These are phyloP conservation scores for Drosophila ambigua DNA, from an alignment of 1,140 invertebrate species.

Conservation along the genomic window DNA sequence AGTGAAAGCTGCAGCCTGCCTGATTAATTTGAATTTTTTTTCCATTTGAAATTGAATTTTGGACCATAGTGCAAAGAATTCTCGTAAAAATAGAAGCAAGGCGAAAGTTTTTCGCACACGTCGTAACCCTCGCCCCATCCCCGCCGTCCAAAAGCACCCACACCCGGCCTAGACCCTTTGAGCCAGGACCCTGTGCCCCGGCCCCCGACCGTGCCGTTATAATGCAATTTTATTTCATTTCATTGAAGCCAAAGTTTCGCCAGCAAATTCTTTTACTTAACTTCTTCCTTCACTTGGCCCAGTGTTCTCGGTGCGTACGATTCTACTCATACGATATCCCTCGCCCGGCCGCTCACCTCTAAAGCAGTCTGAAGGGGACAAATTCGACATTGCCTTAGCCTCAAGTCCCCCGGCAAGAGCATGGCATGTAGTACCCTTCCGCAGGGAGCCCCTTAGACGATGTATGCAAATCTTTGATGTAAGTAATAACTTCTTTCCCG, in stretches of 20 bases:
- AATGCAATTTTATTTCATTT: slow-evolving; percentile 82
- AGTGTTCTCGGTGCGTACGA: slow-evolving; percentile 30
- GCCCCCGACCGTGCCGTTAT: slow-evolving; percentile 64
- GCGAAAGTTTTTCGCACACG: slow-evolving; percentile 74
- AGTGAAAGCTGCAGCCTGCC: too few relatives aligned
- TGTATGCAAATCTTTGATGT: slow-evolving; percentile 80
- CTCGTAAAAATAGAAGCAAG: slow-evolving; percentile 57
- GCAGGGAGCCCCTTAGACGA: slow-evolving; percentile 53
- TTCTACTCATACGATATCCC: slow-evolving; percentile 20
- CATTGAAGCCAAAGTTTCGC: slow-evolving; percentile 79
- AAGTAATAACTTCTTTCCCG: slow-evolving; percentile 80
- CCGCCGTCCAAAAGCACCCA: neutral
- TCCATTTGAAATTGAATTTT: too few relatives aligned
- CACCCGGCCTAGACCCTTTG: slow-evolving; percentile 25
- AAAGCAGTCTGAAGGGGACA: slow-evolving; percentile 12
- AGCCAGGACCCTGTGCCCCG: slow-evolving; percentile 3
- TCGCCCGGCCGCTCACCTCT: neutral
- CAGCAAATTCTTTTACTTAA: slow-evolving; percentile 77
- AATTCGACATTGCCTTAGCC: slow-evolving; percentile 39
- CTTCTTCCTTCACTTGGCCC: slow-evolving; percentile 54
- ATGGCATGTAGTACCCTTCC: too few relatives aligned
- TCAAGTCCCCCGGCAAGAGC: too few relatives aligned
- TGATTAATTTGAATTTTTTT: too few relatives aligned
- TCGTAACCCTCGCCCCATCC: slow-evolving; percentile 33
- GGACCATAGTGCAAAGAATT: too few relatives aligned